phyloP scores from a whole-genome alignment of 2,797 vertebrate genomes.

The Molossus alvarezi region DNA sequence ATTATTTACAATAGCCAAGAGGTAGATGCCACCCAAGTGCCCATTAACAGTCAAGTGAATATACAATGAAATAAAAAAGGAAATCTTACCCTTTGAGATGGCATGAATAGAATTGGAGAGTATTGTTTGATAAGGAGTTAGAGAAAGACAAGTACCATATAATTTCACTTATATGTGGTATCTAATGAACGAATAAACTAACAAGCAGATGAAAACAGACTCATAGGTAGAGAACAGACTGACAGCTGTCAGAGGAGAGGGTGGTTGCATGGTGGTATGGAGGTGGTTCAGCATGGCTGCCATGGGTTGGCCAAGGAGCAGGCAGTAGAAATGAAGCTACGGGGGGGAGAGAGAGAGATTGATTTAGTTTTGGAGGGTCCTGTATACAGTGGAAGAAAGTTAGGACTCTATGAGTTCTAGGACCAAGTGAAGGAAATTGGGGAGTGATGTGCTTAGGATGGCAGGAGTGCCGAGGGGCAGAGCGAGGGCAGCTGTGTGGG shows the following conservation, averaged over 20 bases:
- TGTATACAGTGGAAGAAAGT: background rate
- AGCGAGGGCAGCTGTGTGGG: background rate
- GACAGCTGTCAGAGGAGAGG: background rate
- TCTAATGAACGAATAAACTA: no score
- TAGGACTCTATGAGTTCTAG: background rate
- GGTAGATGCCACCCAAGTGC: no score
- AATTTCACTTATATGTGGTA: no score
- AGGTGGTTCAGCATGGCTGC: background rate
- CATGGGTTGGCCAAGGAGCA: background rate
- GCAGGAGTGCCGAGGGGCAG: background rate
- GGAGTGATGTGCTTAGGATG: background rate
- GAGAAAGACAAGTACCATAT: no score
- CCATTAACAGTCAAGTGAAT: no score
- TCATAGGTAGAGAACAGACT: no score
- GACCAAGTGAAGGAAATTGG: slow-evolving; percentile 20
- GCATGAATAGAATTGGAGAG: no score
- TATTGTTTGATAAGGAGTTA: no score
- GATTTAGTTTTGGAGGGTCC: background rate
- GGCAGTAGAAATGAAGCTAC: background rate
- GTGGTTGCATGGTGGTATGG: background rate
- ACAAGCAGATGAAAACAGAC: no score
- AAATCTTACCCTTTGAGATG: no score
- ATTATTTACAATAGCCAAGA: no score
- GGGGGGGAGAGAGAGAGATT: background rate
- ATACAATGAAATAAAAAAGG: no score